Base-by-base conservation (phyloP, 2,113 vertebrate genomes). In the Trematomus loennbergii region DNA sequence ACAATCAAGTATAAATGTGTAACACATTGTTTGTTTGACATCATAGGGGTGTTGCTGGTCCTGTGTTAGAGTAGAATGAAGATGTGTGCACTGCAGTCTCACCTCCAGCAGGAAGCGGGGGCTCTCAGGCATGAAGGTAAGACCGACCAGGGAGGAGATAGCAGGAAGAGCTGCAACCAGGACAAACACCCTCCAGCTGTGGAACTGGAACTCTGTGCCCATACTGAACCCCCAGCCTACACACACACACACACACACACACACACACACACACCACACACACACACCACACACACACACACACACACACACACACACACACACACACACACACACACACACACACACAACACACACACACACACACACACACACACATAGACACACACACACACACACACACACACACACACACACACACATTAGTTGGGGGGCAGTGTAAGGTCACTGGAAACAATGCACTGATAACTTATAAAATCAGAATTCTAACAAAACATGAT, bases 201-300 rank as follows among this genome's bases (percentile, higher is more conserved):
- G 98, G 93, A 97, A 97, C 90, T 99, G 97, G 82, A 97, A 97
- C 82, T 94, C 95, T 72, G 96, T 95, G 49, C 97, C 97, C 98
- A 99, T 99, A 71, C 97, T 98, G 95, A 98, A 98, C 17, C 98
- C 97, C 98, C 98, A 99, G 61, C 98, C 97, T 99, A 89, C 1
- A 66, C 9, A 78, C 9, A 79, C 12, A 73, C 15, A 79, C 9
- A 66, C 25, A 79, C 45, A 70, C 61, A 15, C 20, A 22, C 67
- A 61, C 49, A 43, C 12, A 36, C 57, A 33, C 25, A 17, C 29
- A 17, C 57, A 16, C 13, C 50, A 7, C 15, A n/a, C 48, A 16
- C 15, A 1, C 48, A 6, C 48, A 6, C n/a, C 48, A 6, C 48
- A 16, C 48, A 16, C 48, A 5, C 48, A 6, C 48, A n/a, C n/a